phyloP scores from a whole-genome alignment of 2,113 vertebrate species.

The Sardina pilchardus region DNA sequence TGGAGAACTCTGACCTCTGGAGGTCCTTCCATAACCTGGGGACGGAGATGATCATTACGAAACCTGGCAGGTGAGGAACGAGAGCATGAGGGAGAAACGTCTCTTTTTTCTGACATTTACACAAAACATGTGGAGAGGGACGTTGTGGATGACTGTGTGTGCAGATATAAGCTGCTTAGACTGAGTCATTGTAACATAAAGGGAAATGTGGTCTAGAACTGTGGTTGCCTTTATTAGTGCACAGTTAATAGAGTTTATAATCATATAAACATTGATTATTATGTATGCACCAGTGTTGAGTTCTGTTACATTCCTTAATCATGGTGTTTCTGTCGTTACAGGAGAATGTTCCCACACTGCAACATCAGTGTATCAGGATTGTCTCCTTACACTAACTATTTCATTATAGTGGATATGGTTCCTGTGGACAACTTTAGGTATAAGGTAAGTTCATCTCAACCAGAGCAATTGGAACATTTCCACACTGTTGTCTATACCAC shows the following conservation, averaged over 20 bases:
- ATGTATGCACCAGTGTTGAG: background rate
- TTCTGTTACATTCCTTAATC: background rate
- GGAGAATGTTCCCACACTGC: slow-evolving; percentile 85
- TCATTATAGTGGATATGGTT: slow-evolving; percentile 80
- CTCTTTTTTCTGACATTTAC: background rate
- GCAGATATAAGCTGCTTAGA: background rate
- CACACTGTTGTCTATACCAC: background rate
- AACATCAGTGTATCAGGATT: slow-evolving; percentile 77
- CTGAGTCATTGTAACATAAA: background rate
- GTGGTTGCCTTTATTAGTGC: no score
- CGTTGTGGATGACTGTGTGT: background rate
- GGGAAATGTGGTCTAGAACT: background rate
- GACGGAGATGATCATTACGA: slow-evolving; percentile 87
- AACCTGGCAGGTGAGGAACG: slow-evolving; percentile 77
- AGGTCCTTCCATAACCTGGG: slow-evolving; percentile 77
- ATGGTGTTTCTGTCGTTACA: slow-evolving; percentile 45
- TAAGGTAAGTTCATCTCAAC: slow-evolving; percentile 66
- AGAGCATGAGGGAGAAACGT: background rate
- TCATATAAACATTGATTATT: background rate
- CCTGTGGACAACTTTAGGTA: slow-evolving; percentile 79
- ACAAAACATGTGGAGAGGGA: no score
- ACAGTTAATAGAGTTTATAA: no score
- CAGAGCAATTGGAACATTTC: background rate
- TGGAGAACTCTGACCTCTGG: slow-evolving; percentile 80
- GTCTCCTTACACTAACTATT: slow-evolving; percentile 76